Base-by-base conservation (phyloP, 2,797 vertebrate genomes). In the Synanceia verrucosa region DNA sequence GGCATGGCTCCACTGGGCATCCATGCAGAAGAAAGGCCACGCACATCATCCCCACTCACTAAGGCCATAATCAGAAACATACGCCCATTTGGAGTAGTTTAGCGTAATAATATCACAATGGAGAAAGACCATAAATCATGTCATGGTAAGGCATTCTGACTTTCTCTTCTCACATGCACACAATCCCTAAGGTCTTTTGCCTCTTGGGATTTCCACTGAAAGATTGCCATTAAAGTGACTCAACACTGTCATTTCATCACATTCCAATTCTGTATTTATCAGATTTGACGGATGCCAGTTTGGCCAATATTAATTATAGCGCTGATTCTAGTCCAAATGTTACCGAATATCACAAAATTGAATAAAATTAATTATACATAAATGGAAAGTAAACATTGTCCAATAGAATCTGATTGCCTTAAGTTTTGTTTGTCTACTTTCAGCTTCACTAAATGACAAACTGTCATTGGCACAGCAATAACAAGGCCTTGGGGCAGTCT, bases 381-480 rank as follows among this genome's bases (percentile, higher is more conserved):
- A 82, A 76, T 82, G 36, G 39, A 80, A 83, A 65, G 67, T 61
- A 79, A 78, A 81, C 65, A 78, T 84, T 86, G 84, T 91, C 67
- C 83, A 85, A 57, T 76, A 70, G 89, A 92, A 90, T 91, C 83
- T 84, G 72, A 90, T 88, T 81, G 89, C 91, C 88, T 82, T 91
- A 82, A 89, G 92, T 91, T 92, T 83, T 91, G 89, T 93, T 93
- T 91, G 86, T 91, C 85, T 87, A 78, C 87, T 92, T 92, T 91
- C 84, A 86, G 90, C 86, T 78, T 88, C 89, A 81, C 86, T 90
- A 86, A 88, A 85, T 89, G 89, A 92, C 91, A 93, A 93, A 94
- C 90, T 93, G 90, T 93, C 90, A 88, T 91, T 94, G 92, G 91
- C 92, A 94, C 88, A 90, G 90, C 75, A 83, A 88, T 90, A 92